Evolutionary conservation across 2,888 invertebrate species (phyloP).

Genomic region (Ashinkailepas kermadecensis): DNA sequence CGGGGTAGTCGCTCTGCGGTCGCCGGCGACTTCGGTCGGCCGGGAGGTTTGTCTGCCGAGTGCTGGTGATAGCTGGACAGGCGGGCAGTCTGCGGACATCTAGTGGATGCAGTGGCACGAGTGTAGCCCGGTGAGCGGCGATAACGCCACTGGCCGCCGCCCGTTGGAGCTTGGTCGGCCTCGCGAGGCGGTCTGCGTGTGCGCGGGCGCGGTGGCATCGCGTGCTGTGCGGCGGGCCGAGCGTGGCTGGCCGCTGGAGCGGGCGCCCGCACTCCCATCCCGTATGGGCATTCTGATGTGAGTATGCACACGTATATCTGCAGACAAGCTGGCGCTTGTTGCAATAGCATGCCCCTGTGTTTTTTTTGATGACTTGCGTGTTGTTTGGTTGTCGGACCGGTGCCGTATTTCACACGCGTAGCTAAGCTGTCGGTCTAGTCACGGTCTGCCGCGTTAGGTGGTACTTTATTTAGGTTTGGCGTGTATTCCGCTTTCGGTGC

Average conservation of each 20-base stretch:
- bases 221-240: not conserved
- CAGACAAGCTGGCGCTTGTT: not conserved
- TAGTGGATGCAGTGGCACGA: too few relatives aligned
- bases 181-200: too few relatives aligned
- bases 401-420: not conserved
- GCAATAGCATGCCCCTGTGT: not conserved
- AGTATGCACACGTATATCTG: not conserved
- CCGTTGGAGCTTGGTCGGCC: too few relatives aligned
- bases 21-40: too few relatives aligned
- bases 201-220: too few relatives aligned
- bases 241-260: not conserved
- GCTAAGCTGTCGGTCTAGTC: constrained; percentile 10
- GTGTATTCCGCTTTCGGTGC: not conserved
- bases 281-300: not conserved
- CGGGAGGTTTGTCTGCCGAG: too few relatives aligned
- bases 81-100: too few relatives aligned
- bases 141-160: too few relatives aligned
- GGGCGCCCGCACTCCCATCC: too few relatives aligned
- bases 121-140: too few relatives aligned
- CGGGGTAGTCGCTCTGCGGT: too few relatives aligned
- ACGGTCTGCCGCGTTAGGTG: not conserved
- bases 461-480: not conserved
- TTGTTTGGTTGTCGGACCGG: not conserved
- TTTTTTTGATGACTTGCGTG: not conserved
- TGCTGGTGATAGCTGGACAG: too few relatives aligned